Evolutionary conservation across 2,797 vertebrate genomes (phyloP), one percentile per base, ranked within the genome.

Genomic region (Aplochiton taeniatus): DNA sequence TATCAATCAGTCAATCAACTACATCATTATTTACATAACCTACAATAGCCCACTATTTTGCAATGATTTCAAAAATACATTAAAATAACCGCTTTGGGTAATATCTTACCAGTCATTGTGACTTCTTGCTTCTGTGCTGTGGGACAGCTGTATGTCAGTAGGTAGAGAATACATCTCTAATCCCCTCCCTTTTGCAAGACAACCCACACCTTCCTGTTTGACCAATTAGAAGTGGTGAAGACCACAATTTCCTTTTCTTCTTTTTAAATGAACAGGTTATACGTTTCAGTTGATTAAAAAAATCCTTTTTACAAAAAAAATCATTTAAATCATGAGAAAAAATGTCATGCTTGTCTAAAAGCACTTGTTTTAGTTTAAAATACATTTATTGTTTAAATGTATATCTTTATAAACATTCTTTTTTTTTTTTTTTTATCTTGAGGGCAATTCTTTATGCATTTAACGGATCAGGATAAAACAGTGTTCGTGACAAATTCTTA

Each of bases 71-170:
- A 46, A 18, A 19, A 46, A 60, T 19, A 19, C 44, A 20, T 64
- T 12, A 45, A 55, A 68, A 4, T 12, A 69, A 6, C 31, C 31
- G 2, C 31, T 31, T 31, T 31, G 6, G 31, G 31, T 31, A 31
- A 31, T 31, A 31, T 31, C 88, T 87, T 71, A 88, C 88, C 83
- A 42, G 60, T 31, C 84, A 88, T 88, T 7, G 61, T 77, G 75
- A 0, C 50, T 71, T 75, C 61, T 63, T 69, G 31, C 63, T 74
- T 0, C 9, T 14, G 46, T 48, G 46, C 47, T 4, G 0, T 16
- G 49, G 64, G 7, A 8, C 47, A 2, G 1, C 8, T 0, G 41
- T 59, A 0, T 70, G 67, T 79, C 46, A 71, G 6, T 1, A 66
- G 20, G 57, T 11, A 8, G 41, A 42, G 47, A 75, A 58, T 57